Evolutionary conservation across 2,113 vertebrate genomes (phyloP), one percentile per base, ranked within the genome.

Genomic region (Chloebia gouldiae): DNA sequence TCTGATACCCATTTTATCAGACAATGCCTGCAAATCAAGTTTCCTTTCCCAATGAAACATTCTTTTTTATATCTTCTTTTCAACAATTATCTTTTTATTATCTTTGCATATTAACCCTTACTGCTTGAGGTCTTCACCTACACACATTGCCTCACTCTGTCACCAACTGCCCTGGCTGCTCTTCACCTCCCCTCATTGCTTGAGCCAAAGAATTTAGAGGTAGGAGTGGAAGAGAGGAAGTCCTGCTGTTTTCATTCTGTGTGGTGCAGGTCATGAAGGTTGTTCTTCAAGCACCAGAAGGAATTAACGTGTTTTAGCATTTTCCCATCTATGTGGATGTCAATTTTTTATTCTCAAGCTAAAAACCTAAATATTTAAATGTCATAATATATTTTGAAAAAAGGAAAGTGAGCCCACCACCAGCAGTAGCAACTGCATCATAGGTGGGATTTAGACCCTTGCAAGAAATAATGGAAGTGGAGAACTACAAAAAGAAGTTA

Each of bases 91-190:
- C 30, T 37, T 75, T 83, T 51, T 15, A 3, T 8, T 63, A 5
- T 69, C 31, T 40, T 45, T 65, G 8, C 5, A 4, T 59, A n/a
- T 51, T 70, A 77, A 49, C 7, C 23, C 14, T 16, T 80, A 5
- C 31, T 57, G 28, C 13, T 69, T 24, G 35, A 54, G 33, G 10
- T 81, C 25, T 72, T 90, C 37, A 45, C 30, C 54, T 53, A 14
- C 6, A 27, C 16, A 71, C 37, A 50, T 23, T n/a, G 22, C 16
- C 45, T 77, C 73, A 17, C 3, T 4, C 33, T 60, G 21, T 75
- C 47, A 47, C 31, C 0, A 0, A 2, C 24, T 61, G 31, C 18
- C 18, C 39, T 80, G 49, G 31, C 31, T 10, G 9, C 17, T 59
- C 22, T 63, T 73, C 25, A 79, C 10, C 23, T 92, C 23, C 27